Evolutionary conservation across 2,113 vertebrate genomes (phyloP), one percentile per base, ranked within the genome.

Genomic region (Galemys pyrenaicus): DNA sequence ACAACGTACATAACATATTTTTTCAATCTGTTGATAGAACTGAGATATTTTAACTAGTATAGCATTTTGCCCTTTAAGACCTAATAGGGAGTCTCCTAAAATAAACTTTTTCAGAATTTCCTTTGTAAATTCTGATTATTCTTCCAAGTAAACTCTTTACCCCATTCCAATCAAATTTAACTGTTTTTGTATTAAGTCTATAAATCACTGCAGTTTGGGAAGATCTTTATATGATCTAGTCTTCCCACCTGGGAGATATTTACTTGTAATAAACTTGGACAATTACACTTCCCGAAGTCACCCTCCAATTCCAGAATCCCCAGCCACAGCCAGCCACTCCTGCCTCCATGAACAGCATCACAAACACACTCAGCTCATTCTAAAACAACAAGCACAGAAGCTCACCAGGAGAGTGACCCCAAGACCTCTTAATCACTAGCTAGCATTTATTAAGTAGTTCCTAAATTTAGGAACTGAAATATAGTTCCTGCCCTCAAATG

Each of bases 171-270:
- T 44, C 30, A 79, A 37, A 91, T 65, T 95, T 95, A 94, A 89
- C 44, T 91, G 79, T 46, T 80, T 75, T 6, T 95, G 1, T 67
- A 88, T 90, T 95, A 90, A 82, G 46, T 54, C 78, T 86, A 89
- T 54, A 77, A 92, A 91, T 75, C 51, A 96, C 17, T 87, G 56
- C 6, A 93, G 30, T 87, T 82, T 85, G 73, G 26, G 35, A 24
- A 70, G 35, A 75, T 91, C 30, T 87, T 39, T 82, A 82, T 22
- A 56, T 71, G 35, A 82, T 68, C 65, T 64, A 74, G 75, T 82
- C 79, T 74, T 89, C 49, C 67, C n/a, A 46, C 44, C 56, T 60
- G 78, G 60, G 78, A 95, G 39, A 78, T 73, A 92, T 65, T 97
- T 95, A 41, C 9, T 94, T 92, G 62, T 91, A 79, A 83, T 94